Percentiles rank a stretch among this genome's conserved stretches.
Conservation (phyloP, 2,888 invertebrate genomes). For the Tetragonula carbonaria region DNA sequence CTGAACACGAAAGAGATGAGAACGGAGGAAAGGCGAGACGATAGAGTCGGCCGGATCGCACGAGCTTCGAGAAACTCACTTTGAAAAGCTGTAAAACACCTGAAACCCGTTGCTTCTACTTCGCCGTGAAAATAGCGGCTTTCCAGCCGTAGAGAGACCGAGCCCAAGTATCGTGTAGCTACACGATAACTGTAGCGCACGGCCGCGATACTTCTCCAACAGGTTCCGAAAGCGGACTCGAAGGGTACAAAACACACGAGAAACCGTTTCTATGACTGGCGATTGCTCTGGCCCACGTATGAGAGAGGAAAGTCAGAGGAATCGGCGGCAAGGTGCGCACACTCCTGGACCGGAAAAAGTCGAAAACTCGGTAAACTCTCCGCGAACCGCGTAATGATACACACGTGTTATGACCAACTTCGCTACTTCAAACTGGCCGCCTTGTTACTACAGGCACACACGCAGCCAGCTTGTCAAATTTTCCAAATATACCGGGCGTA, state of each 20-base stretch:
- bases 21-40: not conserved
- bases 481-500: constrained; percentile 36
- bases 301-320: constrained; percentile 53
- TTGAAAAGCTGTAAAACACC: constrained; percentile 63
- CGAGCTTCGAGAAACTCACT: constrained; percentile 63
- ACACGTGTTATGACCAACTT: constrained; percentile 63
- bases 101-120: constrained; percentile 49
- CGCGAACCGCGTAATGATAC: constrained; percentile 58
- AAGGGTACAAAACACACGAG: constrained; percentile 56
- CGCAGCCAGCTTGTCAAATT: constrained; percentile 41
- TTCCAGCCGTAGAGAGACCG: constrained; percentile 50
- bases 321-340: constrained; percentile 55
- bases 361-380: constrained; percentile 60
- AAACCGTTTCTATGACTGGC: constrained; percentile 60
- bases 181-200: constrained; percentile 66
- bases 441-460: constrained; percentile 52
- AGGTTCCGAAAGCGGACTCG: constrained; percentile 43
- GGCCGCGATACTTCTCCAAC: constrained; percentile 51
- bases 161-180: constrained; percentile 76
- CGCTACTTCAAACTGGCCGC: constrained; percentile 54
- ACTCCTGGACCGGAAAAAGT: constrained; percentile 56
- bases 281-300: constrained; percentile 62
- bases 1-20: no score
- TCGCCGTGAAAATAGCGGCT: constrained; percentile 57
- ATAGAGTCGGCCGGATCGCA: constrained; percentile 27